Evolutionary conservation across 2,797 vertebrate genomes (phyloP), one percentile per base, ranked within the genome.

Genomic region (Mareca penelope): DNA sequence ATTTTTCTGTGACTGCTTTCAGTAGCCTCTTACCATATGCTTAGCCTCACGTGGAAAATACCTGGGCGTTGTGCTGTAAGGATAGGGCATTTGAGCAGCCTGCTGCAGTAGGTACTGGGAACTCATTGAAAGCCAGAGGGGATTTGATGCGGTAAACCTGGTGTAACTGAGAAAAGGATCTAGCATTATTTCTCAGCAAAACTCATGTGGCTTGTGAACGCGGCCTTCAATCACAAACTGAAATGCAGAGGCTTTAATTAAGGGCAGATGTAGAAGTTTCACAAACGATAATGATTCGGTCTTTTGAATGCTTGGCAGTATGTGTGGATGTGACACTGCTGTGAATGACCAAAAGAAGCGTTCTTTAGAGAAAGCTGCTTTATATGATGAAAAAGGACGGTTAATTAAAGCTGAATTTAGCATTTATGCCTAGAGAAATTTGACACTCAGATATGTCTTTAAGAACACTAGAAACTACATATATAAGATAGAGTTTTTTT

Each of bases 331-430:
- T 55, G 52, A 42, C 77, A 37, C 59, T 84, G 44, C 72, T 21
- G 4, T 31, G 53, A 60, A 29, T 13, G 56, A 48, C 63, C 39
- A 61, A 77, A 94, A 81, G 46, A 86, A 78, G 44, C 40, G 24
- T 17, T 88, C 42, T 35, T 84, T 76, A 22, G 17, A 35, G 4
- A 31, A 44, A 72, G 35, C 50, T 88, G 55, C 42, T 28, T 76
- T 86, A 39, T 52, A 12, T 11, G 12, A 42, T 22, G 18, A 42
- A 70, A 44, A 79, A 70, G 59, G 60, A 70, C 70, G 44, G 71
- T 50, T 84, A 80, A 78, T 93, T 90, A 84, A 73, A 94, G 48
- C n/a, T 48, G 56, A 88, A 70, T 76, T 89, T 84, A 81, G 22
- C 40, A 39, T 79, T 83, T 79, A 44, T 61, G 42, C 59, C 28